Evolutionary conservation across 2,113 vertebrate genomes (phyloP).

Genomic region (Sarotherodon lohbergeri): DNA sequence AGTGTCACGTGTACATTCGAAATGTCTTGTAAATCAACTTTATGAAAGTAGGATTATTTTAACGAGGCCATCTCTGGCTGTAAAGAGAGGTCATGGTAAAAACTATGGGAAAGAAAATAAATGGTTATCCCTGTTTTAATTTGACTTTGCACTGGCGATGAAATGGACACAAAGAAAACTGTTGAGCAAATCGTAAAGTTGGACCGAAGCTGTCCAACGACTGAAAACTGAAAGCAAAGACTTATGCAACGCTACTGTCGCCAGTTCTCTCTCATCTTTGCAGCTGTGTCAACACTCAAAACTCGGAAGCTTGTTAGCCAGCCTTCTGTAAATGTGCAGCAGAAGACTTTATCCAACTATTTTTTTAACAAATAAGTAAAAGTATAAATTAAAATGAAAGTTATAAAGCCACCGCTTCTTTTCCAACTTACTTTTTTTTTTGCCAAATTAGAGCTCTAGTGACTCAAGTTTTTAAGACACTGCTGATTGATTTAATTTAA

Average conservation of each 20-base stretch:
- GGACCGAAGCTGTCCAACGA: neutral
- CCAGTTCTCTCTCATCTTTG: neutral
- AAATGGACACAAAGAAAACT: neutral
- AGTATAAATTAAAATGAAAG: neutral
- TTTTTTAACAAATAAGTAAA: neutral
- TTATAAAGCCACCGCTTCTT: neutral
- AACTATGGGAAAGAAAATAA: neutral
- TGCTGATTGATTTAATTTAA: neutral
- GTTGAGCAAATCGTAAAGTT: neutral
- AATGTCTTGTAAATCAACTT: constrained; percentile 24
- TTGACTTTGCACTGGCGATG: neutral
- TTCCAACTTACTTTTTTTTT: neutral
- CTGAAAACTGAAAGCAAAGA: neutral
- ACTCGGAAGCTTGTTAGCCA: neutral
- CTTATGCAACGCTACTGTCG: neutral
- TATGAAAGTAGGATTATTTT: neutral
- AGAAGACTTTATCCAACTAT: neutral
- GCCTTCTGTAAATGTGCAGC: neutral
- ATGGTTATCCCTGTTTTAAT: neutral
- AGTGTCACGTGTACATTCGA: neutral
- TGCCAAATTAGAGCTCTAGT: neutral
- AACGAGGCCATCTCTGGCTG: neutral
- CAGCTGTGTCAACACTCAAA: neutral
- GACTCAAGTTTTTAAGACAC: neutral
- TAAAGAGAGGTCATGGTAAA: neutral